Conservation (phyloP, 2,797 vertebrate genomes). For the Martes flavigula region DNA sequence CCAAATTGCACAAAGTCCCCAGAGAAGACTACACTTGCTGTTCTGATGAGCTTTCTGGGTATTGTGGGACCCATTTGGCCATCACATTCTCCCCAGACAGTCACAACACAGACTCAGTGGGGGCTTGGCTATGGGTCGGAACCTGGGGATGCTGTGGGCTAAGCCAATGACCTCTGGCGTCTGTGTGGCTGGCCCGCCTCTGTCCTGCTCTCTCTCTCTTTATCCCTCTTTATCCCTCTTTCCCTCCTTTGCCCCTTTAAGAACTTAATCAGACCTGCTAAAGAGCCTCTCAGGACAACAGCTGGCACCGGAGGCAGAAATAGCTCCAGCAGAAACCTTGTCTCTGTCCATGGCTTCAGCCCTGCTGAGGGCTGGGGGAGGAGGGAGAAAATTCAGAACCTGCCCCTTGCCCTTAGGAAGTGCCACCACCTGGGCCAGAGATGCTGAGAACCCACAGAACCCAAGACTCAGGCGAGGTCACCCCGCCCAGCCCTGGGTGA, state of each 20-base stretch:
- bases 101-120: background rate
- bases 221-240: too few species aligned
- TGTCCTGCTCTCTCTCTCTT: background rate
- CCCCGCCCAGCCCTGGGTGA: background rate
- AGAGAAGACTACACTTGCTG: background rate
- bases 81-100: background rate
- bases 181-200: background rate
- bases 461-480: too few species aligned
- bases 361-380: background rate
- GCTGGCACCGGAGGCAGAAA: conserved; percentile 50
- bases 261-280: conserved; percentile 55
- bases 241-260: conserved; percentile 39
- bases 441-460: background rate
- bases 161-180: background rate
- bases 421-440: background rate
- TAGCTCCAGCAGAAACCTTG: background rate
- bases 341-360: background rate
- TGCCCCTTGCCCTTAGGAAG: background rate
- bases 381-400: background rate
- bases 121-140: background rate
- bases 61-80: background rate
- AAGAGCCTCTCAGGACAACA: background rate
- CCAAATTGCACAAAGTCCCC: background rate
- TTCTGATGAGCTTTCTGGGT: background rate
- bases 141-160: background rate